phyloP scores from a whole-genome alignment of 1,140 invertebrate genomes.

The Leptopilina boulardi region DNA sequence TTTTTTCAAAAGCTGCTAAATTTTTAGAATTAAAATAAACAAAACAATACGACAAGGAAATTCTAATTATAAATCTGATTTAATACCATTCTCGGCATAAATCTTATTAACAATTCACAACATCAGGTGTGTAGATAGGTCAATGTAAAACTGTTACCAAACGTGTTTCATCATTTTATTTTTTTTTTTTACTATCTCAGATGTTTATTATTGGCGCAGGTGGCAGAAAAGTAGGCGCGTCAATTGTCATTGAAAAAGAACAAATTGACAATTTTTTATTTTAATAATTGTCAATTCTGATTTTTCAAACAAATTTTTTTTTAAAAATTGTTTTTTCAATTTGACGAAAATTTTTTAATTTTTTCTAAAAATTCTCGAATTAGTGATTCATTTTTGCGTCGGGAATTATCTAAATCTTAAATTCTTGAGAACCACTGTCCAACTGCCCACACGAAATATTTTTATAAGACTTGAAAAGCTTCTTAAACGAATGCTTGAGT shows the following conservation, averaged over 20 bases:
- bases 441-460: slow-evolving; percentile 53
- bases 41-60: not conserved
- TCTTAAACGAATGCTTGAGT: slow-evolving; percentile 37
- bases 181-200: not conserved
- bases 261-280: not conserved
- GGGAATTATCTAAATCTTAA: not conserved
- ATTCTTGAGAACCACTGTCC: slow-evolving; percentile 46
- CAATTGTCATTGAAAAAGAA: not conserved
- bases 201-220: slow-evolving; percentile 12
- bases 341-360: not conserved
- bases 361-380: not conserved
- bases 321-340: not conserved
- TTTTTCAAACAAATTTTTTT: too few species aligned
- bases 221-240: slow-evolving; percentile 31
- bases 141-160: not conserved
- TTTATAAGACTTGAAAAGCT: slow-evolving; percentile 52
- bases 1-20: too few species aligned
- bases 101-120: slow-evolving; percentile 7
- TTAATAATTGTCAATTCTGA: not conserved
- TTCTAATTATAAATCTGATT: slow-evolving; percentile 18
- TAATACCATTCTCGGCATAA: not conserved
- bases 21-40: too few species aligned
- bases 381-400: not conserved
- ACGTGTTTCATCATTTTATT: not conserved
- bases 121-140: not conserved